Evolutionary conservation across 1,140 invertebrate genomes (phyloP), one percentile per base, ranked within the genome.

Genomic region (Dufourea novaeangliae): DNA sequence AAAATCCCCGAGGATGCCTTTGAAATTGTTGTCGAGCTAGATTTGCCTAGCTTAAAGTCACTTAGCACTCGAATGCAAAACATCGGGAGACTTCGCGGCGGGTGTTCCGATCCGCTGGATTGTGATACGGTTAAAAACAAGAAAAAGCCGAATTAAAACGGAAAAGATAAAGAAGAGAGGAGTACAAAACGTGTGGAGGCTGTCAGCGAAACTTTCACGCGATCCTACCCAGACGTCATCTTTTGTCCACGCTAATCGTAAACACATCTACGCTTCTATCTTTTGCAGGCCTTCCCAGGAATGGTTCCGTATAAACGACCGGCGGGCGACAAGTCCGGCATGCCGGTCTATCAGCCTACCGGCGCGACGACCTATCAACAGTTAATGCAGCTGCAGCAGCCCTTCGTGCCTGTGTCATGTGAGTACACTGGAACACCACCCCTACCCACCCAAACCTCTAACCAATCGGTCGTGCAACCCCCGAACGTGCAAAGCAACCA

Each of bases 291-390:
- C 90, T 98, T 98, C 93, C 97, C 97, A 90, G 97, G 97, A 88
- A 97, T 98, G 95, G 95, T 97, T 91, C 97, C 97, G 90, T 98
- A 98, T 93, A 98, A 98, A 93, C 96, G 98, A 93, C 95, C 97
- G 89, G 96, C 97, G 87, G 97, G 97, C 66, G 97, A 98, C 93
- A 99, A 99, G 93, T 97, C 97, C 90, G 98, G 97, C 86, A 95
- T 98, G 91, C 97, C 98, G 85, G 97, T 99, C 86, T 99, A 98
- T 94, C 97, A 98, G 93, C 97, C 97, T 86, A 95, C 94, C 90
- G 91, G 91, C 74, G 96, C 95, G 88, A 96, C 96, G 86, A 97
- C 97, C 88, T 98, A 98, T 94, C 97, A 98, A 93, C 97, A 97
- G 93, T 94, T 98, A 92, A 98, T 98, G 97, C 97, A 97, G 94